Conservation (phyloP, 2,113 vertebrate species). For the Lipotes vexillifer region DNA sequence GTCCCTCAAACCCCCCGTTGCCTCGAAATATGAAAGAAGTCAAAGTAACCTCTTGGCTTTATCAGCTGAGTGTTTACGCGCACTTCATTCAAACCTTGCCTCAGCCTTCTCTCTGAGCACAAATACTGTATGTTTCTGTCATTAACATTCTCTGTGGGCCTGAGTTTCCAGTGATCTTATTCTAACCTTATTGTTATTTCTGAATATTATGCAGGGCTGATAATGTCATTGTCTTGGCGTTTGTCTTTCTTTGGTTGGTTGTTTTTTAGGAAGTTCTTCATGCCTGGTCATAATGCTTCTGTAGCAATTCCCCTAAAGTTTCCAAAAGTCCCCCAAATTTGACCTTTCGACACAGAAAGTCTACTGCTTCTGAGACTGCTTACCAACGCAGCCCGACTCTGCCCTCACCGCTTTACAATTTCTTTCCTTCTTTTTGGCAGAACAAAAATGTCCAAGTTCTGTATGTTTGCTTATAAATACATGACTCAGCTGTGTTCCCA, state of each 20-base stretch:
- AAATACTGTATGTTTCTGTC: neutral
- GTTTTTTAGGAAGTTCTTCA: neutral
- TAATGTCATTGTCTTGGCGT: neutral
- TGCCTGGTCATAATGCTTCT: neutral
- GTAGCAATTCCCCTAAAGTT: slow-evolving; percentile 17
- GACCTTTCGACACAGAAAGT: neutral
- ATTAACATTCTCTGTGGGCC: neutral
- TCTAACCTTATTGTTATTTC: neutral
- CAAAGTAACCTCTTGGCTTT: neutral
- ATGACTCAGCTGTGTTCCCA: slow-evolving; percentile 69
- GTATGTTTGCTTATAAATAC: slow-evolving; percentile 74
- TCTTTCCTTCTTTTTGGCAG: neutral
- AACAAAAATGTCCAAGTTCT: slow-evolving; percentile 70
- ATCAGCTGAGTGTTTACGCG: neutral
- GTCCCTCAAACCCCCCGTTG: neutral
- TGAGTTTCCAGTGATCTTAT: neutral
- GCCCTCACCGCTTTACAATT: neutral
- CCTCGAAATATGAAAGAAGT: neutral
- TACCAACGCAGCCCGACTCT: neutral
- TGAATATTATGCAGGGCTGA: neutral
- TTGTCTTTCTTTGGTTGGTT: neutral
- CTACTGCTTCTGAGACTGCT: neutral
- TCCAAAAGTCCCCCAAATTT: neutral
- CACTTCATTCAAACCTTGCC: neutral
- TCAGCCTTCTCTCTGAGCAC: neutral